Base-by-base conservation (phyloP, 35 echinoderm and acorn worm genomes). In the Lytechinus variegatus region DNA sequence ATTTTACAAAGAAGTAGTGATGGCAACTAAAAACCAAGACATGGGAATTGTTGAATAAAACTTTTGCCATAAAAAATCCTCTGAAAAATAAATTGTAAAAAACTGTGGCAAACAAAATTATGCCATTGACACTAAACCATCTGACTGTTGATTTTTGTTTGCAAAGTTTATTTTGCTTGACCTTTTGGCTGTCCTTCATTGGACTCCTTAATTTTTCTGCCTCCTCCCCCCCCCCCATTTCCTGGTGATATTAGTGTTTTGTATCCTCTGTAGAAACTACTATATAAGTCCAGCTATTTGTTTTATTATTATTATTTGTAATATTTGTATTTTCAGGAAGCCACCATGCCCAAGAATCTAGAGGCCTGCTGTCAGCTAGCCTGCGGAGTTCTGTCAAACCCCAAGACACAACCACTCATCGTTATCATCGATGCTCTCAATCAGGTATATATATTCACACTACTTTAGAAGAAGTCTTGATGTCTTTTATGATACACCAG, bases 361-460 rank as follows among this genome's bases (percentile, higher is more conserved):
- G 97, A 97, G 60, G 87, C 97, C 19, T 94, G 95, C 21, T 97
- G 97, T 87, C 97, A 97, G 54, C 54, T 95, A 27, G 87, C 95
- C 1, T 96, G 93, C 54, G 96, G 97, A 94, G 87, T 93, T 10
- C 54, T 97, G 28, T 94, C 97, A 86, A 96, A 96, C 60, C 86
- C 93, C 21, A 97, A 97, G 54, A 97, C 97, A 6, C 92, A 72
- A 57, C 97, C 97, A 28, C 33, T 95, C 52, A 96, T 97, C 24
- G 54, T 97, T 53, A 94, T 97, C 57, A 97, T 97, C 53, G 97
- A 97, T 95, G 96, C 96, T 9, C 95, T 97, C 6, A 97, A 97
- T 86, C 97, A 97, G 93, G 97, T 97, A 94, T 53, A 51, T 97
- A 94, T 53, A 51, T 33, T 79, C 66, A 79, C 21, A 79, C 16